Conservation (phyloP, 2,888 invertebrate genomes). For the Aproaerema taeniolella region DNA sequence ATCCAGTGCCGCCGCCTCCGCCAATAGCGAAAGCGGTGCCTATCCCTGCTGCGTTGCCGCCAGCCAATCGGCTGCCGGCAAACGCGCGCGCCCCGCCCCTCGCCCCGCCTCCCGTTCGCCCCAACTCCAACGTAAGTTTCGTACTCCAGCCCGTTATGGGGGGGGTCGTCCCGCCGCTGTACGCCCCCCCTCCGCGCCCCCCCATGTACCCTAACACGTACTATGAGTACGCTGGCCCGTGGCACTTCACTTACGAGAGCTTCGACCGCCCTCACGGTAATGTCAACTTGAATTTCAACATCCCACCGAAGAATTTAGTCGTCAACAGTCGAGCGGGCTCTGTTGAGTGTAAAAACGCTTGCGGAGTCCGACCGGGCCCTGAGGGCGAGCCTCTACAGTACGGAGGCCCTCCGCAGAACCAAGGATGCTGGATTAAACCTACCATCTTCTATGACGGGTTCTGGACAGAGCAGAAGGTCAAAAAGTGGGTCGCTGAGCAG, state of each 20-base stretch:
- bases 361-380: conserved; percentile 27
- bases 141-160: conserved; percentile 39
- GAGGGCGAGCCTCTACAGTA: conserved; percentile 43
- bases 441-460: conserved; percentile 73
- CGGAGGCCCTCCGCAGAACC: conserved; percentile 40
- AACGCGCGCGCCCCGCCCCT: neutral
- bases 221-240: conserved; percentile 60
- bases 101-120: conserved; percentile 23
- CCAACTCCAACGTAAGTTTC: conserved; percentile 44
- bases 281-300: conserved; percentile 60
- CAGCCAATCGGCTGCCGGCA: too few relatives aligned
- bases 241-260: conserved; percentile 65
- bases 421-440: conserved; percentile 69
- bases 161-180: conserved; percentile 25
- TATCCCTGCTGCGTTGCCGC: conserved; percentile 15
- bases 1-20: conserved; percentile 28
- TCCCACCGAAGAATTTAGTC: conserved; percentile 62
- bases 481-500: conserved; percentile 72
- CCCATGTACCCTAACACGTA: conserved; percentile 45
- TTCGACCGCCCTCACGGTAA: conserved; percentile 52
- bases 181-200: conserved; percentile 21
- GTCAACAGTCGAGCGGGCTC: conserved; percentile 50
- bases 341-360: conserved; percentile 44
- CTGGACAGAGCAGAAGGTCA: conserved; percentile 75
- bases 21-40: conserved; percentile 36